Evolutionary conservation across 2,113 vertebrate species (phyloP).

Genomic region (Heterotis niloticus): DNA sequence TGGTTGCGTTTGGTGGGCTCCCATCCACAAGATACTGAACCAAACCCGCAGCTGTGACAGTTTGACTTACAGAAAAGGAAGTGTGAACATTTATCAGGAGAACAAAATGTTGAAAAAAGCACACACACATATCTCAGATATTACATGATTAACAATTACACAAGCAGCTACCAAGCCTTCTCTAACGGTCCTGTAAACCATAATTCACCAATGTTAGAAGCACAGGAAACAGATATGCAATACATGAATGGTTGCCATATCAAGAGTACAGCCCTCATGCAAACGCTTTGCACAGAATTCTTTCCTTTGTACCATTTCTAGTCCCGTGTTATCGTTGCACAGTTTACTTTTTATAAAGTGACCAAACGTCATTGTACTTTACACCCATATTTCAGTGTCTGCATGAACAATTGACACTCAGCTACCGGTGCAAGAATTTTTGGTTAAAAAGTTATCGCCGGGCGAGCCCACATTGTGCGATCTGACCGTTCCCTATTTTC

Average conservation of each 20-base stretch:
- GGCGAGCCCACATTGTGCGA: too few relatives aligned
- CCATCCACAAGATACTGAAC: constrained; percentile 13
- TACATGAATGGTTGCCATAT: not conserved
- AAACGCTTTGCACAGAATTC: not conserved
- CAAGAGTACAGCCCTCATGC: not conserved
- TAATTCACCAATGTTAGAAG: constrained; percentile 1
- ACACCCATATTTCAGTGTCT: too few relatives aligned
- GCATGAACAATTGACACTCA: too few relatives aligned
- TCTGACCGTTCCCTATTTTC: too few relatives aligned
- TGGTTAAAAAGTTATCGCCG: too few relatives aligned
- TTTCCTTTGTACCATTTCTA: not conserved
- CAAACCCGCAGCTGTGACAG: constrained; percentile 26
- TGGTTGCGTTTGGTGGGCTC: not conserved
- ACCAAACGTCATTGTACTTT: too few relatives aligned
- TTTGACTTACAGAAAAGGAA: constrained; percentile 28
- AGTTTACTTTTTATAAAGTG: not conserved
- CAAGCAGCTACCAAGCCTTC: constrained; percentile 8
- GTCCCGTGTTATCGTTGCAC: not conserved
- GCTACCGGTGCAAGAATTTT: too few relatives aligned
- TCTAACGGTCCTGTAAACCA: constrained; percentile 20
- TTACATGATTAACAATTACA: constrained; percentile 22
- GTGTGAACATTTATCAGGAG: constrained; percentile 23
- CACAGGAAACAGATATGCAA: constrained; percentile 10
- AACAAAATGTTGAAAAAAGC: not conserved
- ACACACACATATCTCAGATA: constrained; percentile 8